A percentile compares a stretch with the other conserved stretches of the same genome.
Conservation (phyloP, 1,140 invertebrate genomes). For the Drosophila sp. region DNA sequence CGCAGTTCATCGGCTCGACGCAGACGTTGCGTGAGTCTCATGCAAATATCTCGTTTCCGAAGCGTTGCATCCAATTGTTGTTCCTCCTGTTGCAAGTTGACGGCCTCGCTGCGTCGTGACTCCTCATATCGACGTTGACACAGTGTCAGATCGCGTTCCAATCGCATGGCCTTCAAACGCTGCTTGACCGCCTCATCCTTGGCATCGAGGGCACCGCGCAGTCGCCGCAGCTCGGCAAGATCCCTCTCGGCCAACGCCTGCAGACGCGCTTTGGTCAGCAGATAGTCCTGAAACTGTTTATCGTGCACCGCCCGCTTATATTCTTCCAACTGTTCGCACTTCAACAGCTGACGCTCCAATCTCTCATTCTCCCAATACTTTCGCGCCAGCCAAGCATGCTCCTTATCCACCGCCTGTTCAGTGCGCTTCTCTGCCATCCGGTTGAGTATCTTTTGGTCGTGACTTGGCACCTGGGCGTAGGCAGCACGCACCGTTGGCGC, state of each 20-base stretch:
- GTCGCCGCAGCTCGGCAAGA: slow-evolving; percentile 62
- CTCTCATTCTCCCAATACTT: slow-evolving; percentile 84
- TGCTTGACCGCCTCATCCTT: slow-evolving; percentile 70
- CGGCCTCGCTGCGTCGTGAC: slow-evolving; percentile 67
- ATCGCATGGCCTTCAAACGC: slow-evolving; percentile 58
- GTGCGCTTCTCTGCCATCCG: slow-evolving; percentile 80
- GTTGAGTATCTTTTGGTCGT: slow-evolving; percentile 82
- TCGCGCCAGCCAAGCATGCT: slow-evolving; percentile 80
- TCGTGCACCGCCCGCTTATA: slow-evolving; percentile 77
- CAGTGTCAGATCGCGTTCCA: slow-evolving; percentile 66
- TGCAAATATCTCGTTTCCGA: slow-evolving; percentile 73
- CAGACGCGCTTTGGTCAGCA: slow-evolving; percentile 71
- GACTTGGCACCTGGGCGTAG: slow-evolving; percentile 69
- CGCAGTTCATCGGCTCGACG: slow-evolving; percentile 74
- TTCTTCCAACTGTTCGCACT: slow-evolving; percentile 78
- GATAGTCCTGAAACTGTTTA: slow-evolving; percentile 80
- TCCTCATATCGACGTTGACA: slow-evolving; percentile 73
- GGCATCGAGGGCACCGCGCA: slow-evolving; percentile 63
- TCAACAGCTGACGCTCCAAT: slow-evolving; percentile 71
- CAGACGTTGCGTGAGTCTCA: slow-evolving; percentile 67
- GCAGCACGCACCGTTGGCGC: slow-evolving; percentile 69
- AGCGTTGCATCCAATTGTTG: slow-evolving; percentile 72
- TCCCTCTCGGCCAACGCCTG: slow-evolving; percentile 74
- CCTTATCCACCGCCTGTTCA: slow-evolving; percentile 72
- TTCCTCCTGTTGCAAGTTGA: slow-evolving; percentile 74